phyloP scores from a whole-genome alignment of 2,888 invertebrate genomes.

The Phytoseiulus persimilis region DNA sequence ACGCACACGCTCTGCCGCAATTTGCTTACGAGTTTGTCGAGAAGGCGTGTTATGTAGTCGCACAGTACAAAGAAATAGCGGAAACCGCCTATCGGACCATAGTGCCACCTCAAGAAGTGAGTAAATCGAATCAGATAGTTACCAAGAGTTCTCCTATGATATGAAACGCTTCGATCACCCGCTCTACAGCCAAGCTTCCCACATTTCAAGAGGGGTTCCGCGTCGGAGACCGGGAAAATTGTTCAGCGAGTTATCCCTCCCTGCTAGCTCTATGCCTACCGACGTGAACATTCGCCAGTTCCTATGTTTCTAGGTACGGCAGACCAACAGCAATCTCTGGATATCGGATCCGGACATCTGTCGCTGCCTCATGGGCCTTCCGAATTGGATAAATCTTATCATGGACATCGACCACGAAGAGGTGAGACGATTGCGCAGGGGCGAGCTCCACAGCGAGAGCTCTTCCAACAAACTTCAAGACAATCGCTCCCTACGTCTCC shows the following conservation, averaged over 20 bases:
- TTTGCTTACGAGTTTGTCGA: conserved; percentile 26
- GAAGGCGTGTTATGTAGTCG: conserved; percentile 57
- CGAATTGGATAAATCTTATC: conserved; percentile 26
- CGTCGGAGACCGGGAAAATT: too few species aligned
- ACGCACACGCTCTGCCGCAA: conserved; percentile 12
- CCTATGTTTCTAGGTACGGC: not conserved
- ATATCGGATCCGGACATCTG: conserved; percentile 34
- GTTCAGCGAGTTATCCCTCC: too few species aligned
- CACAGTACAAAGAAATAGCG: conserved; percentile 62
- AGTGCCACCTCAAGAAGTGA: conserved; percentile 51
- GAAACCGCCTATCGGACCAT: conserved; percentile 40
- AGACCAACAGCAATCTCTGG: conserved; percentile 29
- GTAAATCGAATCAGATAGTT: too few species aligned
- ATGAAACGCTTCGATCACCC: too few species aligned
- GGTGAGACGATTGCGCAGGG: not conserved
- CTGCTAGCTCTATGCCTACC: too few species aligned
- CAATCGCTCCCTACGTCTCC: too few species aligned
- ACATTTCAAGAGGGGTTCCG: too few species aligned
- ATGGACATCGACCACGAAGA: not conserved
- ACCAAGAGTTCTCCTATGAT: too few species aligned
- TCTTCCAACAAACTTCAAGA: too few species aligned
- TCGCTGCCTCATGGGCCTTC: conserved; percentile 21
- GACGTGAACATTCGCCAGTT: too few species aligned
- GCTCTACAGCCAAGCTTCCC: too few species aligned
- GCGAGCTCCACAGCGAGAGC: too few species aligned